phyloP scores from a whole-genome alignment of 2,113 vertebrate species.

The Corvus hawaiiensis region DNA sequence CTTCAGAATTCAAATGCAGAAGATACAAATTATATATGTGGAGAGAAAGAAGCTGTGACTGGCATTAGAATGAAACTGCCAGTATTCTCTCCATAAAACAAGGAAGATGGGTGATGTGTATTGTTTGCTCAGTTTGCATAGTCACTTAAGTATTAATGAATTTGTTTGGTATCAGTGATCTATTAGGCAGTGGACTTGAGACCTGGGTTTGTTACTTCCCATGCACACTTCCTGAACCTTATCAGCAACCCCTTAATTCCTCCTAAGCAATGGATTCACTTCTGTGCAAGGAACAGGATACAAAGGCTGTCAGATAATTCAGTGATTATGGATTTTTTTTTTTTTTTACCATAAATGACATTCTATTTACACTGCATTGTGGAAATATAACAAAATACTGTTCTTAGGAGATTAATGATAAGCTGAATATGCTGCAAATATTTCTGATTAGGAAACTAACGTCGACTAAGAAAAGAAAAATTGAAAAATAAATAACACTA shows the following conservation, averaged over 20 bases:
- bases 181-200: not conserved
- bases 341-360: not conserved
- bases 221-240: not conserved
- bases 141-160: not conserved
- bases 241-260: not conserved
- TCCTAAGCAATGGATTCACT: not conserved
- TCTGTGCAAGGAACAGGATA: not conserved
- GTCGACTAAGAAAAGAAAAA: not conserved
- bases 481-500: not conserved
- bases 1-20: not conserved
- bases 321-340: not conserved
- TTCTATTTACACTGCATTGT: not conserved
- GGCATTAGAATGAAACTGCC: not conserved
- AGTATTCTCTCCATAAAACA: not conserved
- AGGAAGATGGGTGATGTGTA: not conserved
- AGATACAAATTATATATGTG: not conserved
- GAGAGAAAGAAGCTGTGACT: not conserved
- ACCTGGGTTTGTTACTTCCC: not conserved
- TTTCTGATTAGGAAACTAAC: not conserved
- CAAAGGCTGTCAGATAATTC: not conserved
- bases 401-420: not conserved
- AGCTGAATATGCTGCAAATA: not conserved
- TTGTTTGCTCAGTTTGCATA: not conserved
- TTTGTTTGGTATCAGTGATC: not conserved
- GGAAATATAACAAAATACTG: not conserved